Evolutionary conservation across 2,888 invertebrate species (phyloP).

Genomic region (Xiphydria camelus): DNA sequence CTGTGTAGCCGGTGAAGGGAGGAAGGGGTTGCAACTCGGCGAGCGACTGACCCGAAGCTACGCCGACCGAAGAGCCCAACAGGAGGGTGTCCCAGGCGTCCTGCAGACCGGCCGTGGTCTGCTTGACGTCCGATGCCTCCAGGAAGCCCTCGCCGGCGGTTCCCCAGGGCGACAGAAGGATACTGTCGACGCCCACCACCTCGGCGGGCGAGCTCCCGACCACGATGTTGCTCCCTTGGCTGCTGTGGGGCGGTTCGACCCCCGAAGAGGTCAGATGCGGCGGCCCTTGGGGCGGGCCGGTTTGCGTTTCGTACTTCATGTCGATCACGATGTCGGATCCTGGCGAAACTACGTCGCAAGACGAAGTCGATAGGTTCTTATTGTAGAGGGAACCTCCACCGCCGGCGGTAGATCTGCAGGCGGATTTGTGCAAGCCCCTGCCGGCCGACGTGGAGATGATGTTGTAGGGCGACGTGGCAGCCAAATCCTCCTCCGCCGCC

Average conservation of each 20-base stretch:
- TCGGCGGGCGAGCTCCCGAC: slow-evolving; percentile 48
- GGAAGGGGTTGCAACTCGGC: slow-evolving; percentile 85
- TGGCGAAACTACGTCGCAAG: slow-evolving; percentile 32
- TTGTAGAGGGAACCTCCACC: slow-evolving; percentile 10
- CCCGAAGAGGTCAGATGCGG: slow-evolving; percentile 46
- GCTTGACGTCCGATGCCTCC: slow-evolving; percentile 49
- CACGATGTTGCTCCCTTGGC: slow-evolving; percentile 44
- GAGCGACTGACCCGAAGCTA: slow-evolving; percentile 66
- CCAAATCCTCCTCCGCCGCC: slow-evolving; percentile 33
- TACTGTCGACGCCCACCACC: slow-evolving; percentile 50
- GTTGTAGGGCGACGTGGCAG: slow-evolving; percentile 44
- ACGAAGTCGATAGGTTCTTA: slow-evolving; percentile 13
- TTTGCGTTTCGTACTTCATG: slow-evolving; percentile 55
- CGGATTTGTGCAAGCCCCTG: slow-evolving; percentile 23
- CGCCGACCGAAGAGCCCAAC: slow-evolving; percentile 62
- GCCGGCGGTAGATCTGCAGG: slow-evolving; percentile 9
- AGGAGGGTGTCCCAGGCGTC: slow-evolving; percentile 75
- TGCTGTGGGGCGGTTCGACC: slow-evolving; percentile 52
- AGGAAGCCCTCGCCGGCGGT: slow-evolving; percentile 45
- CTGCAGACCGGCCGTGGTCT: slow-evolving; percentile 47
- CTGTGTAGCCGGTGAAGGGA: slow-evolving; percentile 84
- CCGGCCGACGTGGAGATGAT: slow-evolving; percentile 32
- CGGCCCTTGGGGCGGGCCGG: slow-evolving; percentile 44
- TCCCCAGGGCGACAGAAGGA: slow-evolving; percentile 49
- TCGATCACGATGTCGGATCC: slow-evolving; percentile 40